These are phyloP conservation scores for Ridgeia piscesae DNA, from an alignment of 1,140 invertebrate genomes.

Conservation along the genomic window DNA sequence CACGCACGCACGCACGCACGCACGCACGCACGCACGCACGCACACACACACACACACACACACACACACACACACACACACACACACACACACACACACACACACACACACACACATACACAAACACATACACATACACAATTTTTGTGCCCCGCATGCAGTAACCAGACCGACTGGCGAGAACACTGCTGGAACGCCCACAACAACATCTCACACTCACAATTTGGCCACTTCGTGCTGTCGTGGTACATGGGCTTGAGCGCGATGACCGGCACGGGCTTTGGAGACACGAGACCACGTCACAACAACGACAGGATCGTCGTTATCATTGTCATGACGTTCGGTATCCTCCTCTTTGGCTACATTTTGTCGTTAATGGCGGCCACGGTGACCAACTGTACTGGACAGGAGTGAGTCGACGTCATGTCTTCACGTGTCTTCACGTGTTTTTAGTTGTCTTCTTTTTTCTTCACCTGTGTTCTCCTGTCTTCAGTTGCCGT, in stretches of 20 bases:
- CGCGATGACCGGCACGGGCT: constrained; percentile 31
- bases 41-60: neutral
- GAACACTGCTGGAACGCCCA: neutral
- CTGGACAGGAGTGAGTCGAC: constrained; percentile 22
- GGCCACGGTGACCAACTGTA: constrained; percentile 29
- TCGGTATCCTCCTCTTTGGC: constrained; percentile 29
- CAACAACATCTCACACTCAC: neutral
- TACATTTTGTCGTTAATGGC: constrained; percentile 28
- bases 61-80: neutral
- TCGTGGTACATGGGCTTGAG: constrained; percentile 31
- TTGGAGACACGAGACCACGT: constrained; percentile 29
- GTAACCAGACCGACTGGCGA: neutral
- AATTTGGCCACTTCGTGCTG: neutral
- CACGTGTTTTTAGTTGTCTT: too few relatives aligned
- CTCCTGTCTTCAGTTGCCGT: too few relatives aligned
- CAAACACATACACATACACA: too few relatives aligned
- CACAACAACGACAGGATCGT: constrained; percentile 19
- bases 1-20: neutral
- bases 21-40: neutral
- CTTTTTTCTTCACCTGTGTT: too few relatives aligned
- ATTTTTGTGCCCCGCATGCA: neutral
- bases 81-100: neutral
- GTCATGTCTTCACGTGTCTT: too few relatives aligned
- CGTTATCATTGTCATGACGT: constrained; percentile 23
- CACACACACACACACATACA: neutral